These are phyloP conservation scores for Phaetusa simplex DNA, from an alignment of 2,113 vertebrate genomes.

Conservation along the genomic window DNA sequence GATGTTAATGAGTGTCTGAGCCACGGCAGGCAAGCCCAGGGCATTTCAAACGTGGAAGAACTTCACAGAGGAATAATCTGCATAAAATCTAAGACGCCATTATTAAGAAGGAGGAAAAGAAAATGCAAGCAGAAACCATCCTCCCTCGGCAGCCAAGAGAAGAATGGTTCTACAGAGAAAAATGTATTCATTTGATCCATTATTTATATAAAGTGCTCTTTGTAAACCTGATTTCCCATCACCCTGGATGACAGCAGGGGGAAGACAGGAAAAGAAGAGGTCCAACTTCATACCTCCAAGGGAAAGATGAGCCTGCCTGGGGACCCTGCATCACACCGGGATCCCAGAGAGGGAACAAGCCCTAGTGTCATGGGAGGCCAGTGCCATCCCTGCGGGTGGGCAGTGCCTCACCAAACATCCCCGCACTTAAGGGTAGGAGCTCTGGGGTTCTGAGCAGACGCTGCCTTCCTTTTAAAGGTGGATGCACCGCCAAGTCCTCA, in stretches of 20 bases:
- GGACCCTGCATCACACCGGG: background rate
- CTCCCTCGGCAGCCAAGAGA: slow-evolving; percentile 23
- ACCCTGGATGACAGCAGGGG: slow-evolving; percentile 47
- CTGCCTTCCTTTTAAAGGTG: background rate
- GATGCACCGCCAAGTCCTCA: background rate
- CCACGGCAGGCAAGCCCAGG: slow-evolving; percentile 58
- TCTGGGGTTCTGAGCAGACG: background rate
- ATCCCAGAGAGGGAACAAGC: background rate
- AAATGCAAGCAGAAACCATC: slow-evolving; percentile 53
- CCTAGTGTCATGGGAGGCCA: background rate
- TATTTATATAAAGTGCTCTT: slow-evolving; percentile 70
- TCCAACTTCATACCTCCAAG: background rate
- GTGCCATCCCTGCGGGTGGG: background rate
- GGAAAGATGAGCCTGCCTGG: background rate
- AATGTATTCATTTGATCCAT: slow-evolving; percentile 69
- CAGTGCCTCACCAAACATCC: background rate
- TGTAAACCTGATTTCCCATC: slow-evolving; percentile 61
- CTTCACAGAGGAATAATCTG: slow-evolving; percentile 67
- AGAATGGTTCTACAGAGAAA: slow-evolving; percentile 52
- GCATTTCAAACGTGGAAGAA: slow-evolving; percentile 62
- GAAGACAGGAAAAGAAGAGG: slow-evolving; percentile 36
- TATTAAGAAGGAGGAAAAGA: slow-evolving; percentile 49
- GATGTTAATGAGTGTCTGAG: slow-evolving; percentile 66
- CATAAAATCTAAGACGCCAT: slow-evolving; percentile 60
- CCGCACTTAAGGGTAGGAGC: background rate